Base-by-base conservation (phyloP, 2,113 vertebrate genomes). In the Hirundichthys speculiger region DNA sequence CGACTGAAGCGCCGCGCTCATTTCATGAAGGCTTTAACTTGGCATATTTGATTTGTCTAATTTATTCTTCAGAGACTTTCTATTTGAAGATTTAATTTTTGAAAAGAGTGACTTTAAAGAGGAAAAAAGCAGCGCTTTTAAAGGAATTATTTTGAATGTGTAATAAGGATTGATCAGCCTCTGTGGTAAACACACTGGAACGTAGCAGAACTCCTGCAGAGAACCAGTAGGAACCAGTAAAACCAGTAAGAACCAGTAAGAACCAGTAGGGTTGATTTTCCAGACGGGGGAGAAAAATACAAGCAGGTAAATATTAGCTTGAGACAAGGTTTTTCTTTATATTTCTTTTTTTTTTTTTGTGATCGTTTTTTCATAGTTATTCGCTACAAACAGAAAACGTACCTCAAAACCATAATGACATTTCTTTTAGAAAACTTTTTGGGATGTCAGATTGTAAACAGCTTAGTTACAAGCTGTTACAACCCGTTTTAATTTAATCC, bases 31-130 rank as follows among this genome's bases (percentile, higher is more conserved):
- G 81, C 73, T 89, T 90, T 90, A 91, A 90, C 75, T 85, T 85
- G 83, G 85, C 82, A 89, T 88, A 87, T 92, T 92, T 91, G 89
- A 93, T 91, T 92, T 87, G 82, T 87, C 77, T 92, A 89, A 91
- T 90, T 87, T 89, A 90, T 90, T 90, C 88, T 89, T 89, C 59
- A 83, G 83, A 91, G 79, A 90, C 76, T 91, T 91, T 84, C 76
- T 75, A 71, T 86, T 86, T 86, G 84, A 88, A 88, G 78, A 88
- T 89, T 82, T 86, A 86, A 88, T 85, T 85, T n/a, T 88, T 89
- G 80, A 90, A 90, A 85, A 84, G 84, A 76, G 46, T 2, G 53
- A 77, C 76, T 82, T 89, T 70, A 91, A 89, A 86, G 78, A 73
- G 30, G 77, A 77, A 87, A 86, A 72, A 90, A 77, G 52, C 74